Evolutionary conservation across 2,113 vertebrate genomes (phyloP).

Genomic region (Lagopus muta): DNA sequence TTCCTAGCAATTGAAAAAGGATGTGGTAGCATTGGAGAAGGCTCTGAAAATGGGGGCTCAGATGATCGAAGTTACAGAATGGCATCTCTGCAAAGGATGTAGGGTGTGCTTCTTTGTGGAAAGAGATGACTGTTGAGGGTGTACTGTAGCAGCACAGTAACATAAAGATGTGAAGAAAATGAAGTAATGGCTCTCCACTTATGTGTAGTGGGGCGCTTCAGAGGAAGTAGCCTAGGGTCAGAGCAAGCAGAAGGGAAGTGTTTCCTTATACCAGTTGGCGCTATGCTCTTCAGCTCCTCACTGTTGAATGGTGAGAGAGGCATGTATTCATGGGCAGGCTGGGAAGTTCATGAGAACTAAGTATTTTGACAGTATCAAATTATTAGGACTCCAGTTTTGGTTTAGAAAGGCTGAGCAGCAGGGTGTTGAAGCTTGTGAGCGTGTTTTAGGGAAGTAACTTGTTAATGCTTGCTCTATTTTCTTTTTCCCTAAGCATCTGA

Average conservation of each 20-base stretch:
- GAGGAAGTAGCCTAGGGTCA: not conserved
- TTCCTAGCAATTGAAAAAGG: not conserved
- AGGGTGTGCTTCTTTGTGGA: not conserved
- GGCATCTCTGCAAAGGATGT: not conserved
- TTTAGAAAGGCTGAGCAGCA: not conserved
- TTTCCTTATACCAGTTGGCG: rapidly evolving
- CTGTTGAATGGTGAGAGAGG: not conserved
- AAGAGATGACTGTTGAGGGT: not conserved
- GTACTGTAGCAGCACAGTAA: not conserved
- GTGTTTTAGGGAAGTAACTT: not conserved
- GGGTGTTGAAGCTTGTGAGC: not conserved
- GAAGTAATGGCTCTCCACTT: rapidly evolving
- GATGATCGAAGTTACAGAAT: not conserved
- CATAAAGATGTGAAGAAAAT: not conserved
- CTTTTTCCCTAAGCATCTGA: not conserved
- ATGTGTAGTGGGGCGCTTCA: rapidly evolving
- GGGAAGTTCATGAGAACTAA: not conserved
- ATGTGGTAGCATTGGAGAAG: rapidly evolving
- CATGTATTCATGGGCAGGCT: rapidly evolving
- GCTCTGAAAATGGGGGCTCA: not conserved
- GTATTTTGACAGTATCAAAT: not conserved
- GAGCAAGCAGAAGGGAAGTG: not conserved
- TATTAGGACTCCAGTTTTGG: not conserved
- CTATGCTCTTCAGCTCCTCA: rapidly evolving
- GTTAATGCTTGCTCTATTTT: not conserved